Evolutionary conservation across 2,888 invertebrate species (phyloP).

Genomic region (Altica lythri): DNA sequence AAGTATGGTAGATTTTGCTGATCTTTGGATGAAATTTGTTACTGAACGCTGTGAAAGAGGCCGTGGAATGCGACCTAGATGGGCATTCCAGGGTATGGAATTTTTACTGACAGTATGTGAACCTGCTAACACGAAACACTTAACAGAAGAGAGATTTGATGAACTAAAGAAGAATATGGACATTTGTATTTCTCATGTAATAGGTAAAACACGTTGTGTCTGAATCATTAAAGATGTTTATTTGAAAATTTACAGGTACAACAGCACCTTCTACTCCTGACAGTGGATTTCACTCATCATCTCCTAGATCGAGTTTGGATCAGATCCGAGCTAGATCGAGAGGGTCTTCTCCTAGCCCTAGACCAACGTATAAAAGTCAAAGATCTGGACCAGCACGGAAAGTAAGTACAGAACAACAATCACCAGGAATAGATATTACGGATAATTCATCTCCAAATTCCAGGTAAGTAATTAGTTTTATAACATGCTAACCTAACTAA

Average conservation of each 20-base stretch:
- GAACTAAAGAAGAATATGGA: constrained; percentile 79
- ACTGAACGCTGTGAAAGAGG: constrained; percentile 77
- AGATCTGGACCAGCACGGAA: constrained; percentile 46
- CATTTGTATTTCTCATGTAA: constrained; percentile 84
- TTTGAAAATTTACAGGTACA: constrained; percentile 63
- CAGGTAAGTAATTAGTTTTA: constrained; percentile 34
- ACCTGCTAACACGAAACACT: constrained; percentile 76
- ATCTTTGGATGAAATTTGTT: constrained; percentile 90
- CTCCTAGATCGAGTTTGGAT: constrained; percentile 51
- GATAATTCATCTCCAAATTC: constrained; percentile 40
- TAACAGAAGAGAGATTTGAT: constrained; percentile 80
- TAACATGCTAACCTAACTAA: no score
- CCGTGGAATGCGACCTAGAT: constrained; percentile 79
- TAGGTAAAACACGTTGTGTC: constrained; percentile 66
- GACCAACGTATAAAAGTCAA: constrained; percentile 54
- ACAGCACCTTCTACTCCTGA: constrained; percentile 54
- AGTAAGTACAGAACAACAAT: constrained; percentile 51
- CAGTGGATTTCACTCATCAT: constrained; percentile 51
- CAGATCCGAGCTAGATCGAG: constrained; percentile 49
- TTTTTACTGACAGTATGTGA: constrained; percentile 85
- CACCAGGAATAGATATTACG: constrained; percentile 41
- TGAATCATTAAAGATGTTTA: background rate
- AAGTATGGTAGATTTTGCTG: constrained; percentile 71
- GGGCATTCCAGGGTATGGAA: constrained; percentile 89
- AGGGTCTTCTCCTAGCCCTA: constrained; percentile 54